Base-by-base conservation (phyloP, 2,113 vertebrate genomes). In the Pseudorasbora parva region DNA sequence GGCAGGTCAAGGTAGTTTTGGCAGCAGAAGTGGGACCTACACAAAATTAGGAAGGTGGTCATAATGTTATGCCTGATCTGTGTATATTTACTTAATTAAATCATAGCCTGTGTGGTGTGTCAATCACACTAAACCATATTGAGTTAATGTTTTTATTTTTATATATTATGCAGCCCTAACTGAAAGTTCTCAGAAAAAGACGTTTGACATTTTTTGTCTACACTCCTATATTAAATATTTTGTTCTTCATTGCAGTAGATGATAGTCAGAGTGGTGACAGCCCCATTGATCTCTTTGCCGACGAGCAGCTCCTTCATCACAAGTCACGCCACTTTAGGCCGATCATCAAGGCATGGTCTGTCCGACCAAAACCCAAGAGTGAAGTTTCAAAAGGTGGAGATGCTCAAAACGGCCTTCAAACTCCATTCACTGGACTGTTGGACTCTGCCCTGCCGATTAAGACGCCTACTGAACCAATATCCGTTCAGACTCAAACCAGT, bases 241-340 rank as follows among this genome's bases (percentile, higher is more conserved):
- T 10, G 71, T 60, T 81, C n/a, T 19, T 78, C 59, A 21, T 81
- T 84, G 56, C 78, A 95, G 93, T 90, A 3, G 97, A 97, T 0
- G 95, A 97, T 56, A 87, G 91, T 27, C 96, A 96, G 90, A 99
- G 98, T 0, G 98, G 97, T 2, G 96, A 98, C 2, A 94, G 92
- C 0, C 86, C 95, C 0, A 86, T 94, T 47, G 95, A 97, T 86
- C 90, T 97, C 88, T 90, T 98, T 78, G 93, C 95, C 0, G 96
- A 98, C 83, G 97, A 99, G 87, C 96, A 98, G 89, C 97, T 99
- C 75, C 92, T 99, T 78, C 94, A 94, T 78, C 96, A 96, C 83
- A 92, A 81, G 30, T 71, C 85, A 23, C 84, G 91, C 60, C 82
- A 81, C 14, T 87, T 57, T 0, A 93, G 86, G 0, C 57, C 84